These are phyloP conservation scores for Synanthedon formicaeformis DNA, from an alignment of 2,888 invertebrate species.

Conservation along the genomic window DNA sequence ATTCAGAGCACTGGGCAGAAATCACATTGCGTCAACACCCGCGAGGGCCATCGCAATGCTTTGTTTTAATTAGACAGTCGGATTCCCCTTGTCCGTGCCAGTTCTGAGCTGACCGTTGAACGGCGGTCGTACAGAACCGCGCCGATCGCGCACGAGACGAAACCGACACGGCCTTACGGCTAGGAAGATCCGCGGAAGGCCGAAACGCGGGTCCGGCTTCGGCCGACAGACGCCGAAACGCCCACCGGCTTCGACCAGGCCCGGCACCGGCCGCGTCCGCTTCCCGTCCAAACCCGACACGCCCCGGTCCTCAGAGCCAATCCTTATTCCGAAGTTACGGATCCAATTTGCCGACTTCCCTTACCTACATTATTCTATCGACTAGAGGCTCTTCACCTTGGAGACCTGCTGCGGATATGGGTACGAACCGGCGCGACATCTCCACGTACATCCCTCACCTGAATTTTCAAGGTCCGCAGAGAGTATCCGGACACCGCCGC, in stretches of 20 bases:
- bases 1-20: slow-evolving; percentile 75
- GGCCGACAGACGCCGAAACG: not conserved
- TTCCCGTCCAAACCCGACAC: not conserved
- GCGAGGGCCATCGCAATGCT: slow-evolving; percentile 76
- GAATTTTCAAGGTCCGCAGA: not conserved
- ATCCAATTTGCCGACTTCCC: slow-evolving; percentile 1
- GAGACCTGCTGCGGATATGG: not conserved
- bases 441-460: not conserved
- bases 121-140: slow-evolving; percentile 26
- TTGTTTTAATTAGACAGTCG: slow-evolving; percentile 78
- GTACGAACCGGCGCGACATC: not conserved
- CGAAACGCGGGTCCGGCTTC: not conserved
- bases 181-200: slow-evolving; percentile 8
- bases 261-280: not conserved
- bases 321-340: slow-evolving; percentile 1
- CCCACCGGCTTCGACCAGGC: not conserved
- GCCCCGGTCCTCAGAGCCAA: slow-evolving; percentile 1
- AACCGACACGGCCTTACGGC: slow-evolving; percentile 23
- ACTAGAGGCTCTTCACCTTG: not conserved
- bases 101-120: slow-evolving; percentile 70
- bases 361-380: slow-evolving; percentile 1
- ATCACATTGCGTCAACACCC: slow-evolving; percentile 75
- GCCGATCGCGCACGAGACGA: slow-evolving; percentile 22
- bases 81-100: slow-evolving; percentile 75
- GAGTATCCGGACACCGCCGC: not conserved